Evolutionary conservation across 1,140 invertebrate species (phyloP).

Genomic region (Galendromus occidentalis): DNA sequence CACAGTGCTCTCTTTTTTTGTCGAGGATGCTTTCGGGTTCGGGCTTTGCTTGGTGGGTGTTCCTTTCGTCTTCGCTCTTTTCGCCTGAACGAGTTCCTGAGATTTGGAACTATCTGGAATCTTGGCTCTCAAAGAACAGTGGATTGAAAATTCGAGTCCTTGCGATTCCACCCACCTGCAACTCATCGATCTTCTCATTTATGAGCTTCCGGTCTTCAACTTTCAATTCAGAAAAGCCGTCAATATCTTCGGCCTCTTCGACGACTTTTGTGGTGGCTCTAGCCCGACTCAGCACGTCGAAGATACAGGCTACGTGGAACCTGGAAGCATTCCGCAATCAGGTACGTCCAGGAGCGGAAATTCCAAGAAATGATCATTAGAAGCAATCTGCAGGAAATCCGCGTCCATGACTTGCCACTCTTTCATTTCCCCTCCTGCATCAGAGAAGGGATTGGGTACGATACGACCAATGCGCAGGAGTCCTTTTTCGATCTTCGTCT

Average conservation of each 20-base stretch:
- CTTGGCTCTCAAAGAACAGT: no score
- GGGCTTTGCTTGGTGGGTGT: no score
- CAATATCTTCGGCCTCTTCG: slow-evolving; percentile 51
- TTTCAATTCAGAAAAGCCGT: slow-evolving; percentile 45
- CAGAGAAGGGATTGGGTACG: slow-evolving; percentile 50
- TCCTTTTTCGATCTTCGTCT: slow-evolving; percentile 50
- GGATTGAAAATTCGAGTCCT: neutral
- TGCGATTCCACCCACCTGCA: slow-evolving; percentile 14
- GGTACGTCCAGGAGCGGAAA: neutral
- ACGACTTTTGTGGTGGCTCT: slow-evolving; percentile 58
- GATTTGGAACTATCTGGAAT: no score
- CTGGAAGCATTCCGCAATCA: neutral
- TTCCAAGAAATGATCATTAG: neutral
- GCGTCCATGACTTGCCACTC: slow-evolving; percentile 35
- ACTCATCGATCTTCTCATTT: slow-evolving; percentile 27
- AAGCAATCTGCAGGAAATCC: neutral
- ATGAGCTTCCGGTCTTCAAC: slow-evolving; percentile 46
- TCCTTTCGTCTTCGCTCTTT: no score
- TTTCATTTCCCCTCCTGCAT: slow-evolving; percentile 57
- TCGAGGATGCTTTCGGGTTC: no score
- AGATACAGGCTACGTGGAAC: slow-evolving; percentile 54
- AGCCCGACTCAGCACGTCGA: slow-evolving; percentile 54
- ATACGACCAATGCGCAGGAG: slow-evolving; percentile 48
- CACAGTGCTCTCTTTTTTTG: no score
- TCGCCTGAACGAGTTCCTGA: no score